Evolutionary conservation across 2,797 vertebrate genomes (phyloP), one percentile per base, ranked within the genome.

Genomic region (Intellagama lesueurii): DNA sequence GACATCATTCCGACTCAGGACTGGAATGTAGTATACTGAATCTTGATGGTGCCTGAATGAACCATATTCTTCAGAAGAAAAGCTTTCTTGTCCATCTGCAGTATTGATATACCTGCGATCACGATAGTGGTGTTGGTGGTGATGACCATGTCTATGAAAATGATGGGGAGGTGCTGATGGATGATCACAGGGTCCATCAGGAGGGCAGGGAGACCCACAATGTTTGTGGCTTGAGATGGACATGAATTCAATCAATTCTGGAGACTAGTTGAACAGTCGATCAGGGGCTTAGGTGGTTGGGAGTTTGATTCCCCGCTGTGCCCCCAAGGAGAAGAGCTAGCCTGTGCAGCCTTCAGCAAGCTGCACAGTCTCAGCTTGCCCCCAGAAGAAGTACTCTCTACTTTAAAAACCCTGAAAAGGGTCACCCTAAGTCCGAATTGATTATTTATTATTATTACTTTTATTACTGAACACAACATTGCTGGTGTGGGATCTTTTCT

Each of bases 21-120:
- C 87, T 64, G 95, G 96, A 69, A 97, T 90, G 75, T 0, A 90
- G 87, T 95, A 80, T 86, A 97, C 0, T 73, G 85, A 47, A 87
- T 92, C 93, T 73, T 47, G 56, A 47, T 9, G 66, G 80, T 76
- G 0, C 14, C 92, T 92, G 64, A 93, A 93, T n/a, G 91, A 89
- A 77, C 85, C 81, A 84, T 81, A 47, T 56, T 93, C 87, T 75
- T 92, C 87, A 11, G 35, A 86, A 26, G 32, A 30, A 0, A 28
- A 1, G 17, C 32, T 12, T 79, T 24, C 28, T 70, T 68, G 91
- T 86, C 90, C 89, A 91, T 90, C 52, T 89, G 35, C 44, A 9
- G 47, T 92, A 81, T 77, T 80, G 6, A 89, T 91, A 77, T 76
- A 87, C 76, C 89, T 90, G 84, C 87, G 2, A 69, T 44, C 49